These are phyloP conservation scores for Dipodomys stephensi DNA, from an alignment of 2,113 vertebrate genomes.

Conservation along the genomic window DNA sequence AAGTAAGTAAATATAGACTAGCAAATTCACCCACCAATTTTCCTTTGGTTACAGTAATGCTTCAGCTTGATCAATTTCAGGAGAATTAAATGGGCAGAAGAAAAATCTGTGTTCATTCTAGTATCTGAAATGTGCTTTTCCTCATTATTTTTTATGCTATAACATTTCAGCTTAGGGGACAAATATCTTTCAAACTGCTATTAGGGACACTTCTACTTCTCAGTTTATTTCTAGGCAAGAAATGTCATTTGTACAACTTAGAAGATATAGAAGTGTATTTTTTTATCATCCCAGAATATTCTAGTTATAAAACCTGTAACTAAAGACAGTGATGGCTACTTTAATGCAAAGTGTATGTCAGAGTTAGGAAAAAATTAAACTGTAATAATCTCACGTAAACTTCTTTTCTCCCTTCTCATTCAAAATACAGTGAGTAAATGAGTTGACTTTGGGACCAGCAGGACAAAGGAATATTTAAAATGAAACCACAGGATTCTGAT, in stretches of 20 bases:
- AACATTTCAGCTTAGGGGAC: not conserved
- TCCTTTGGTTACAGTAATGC: conserved; percentile 26
- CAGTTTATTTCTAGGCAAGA: conserved; percentile 18
- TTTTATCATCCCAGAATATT: not conserved
- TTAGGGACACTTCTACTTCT: conserved; percentile 14
- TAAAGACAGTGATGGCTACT: not conserved
- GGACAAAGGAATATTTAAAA: conserved; percentile 21
- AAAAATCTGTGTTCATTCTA: not conserved
- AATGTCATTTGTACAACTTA: conserved; percentile 19
- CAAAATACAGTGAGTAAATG: conserved; percentile 15
- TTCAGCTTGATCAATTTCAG: not conserved
- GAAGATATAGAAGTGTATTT: not conserved
- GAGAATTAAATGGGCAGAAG: not conserved
- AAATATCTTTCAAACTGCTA: not conserved
- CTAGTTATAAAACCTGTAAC: not conserved
- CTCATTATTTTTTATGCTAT: not conserved
- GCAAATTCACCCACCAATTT: not conserved
- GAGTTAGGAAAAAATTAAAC: not conserved
- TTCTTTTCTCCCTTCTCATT: not conserved
- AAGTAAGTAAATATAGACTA: not conserved
- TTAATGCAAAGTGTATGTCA: not conserved
- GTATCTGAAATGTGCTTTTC: not conserved
- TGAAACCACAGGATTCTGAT: conserved; percentile 56
- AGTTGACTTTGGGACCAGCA: not conserved
- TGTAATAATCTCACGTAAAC: not conserved